Evolutionary conservation across 2,113 vertebrate species (phyloP), one percentile per base, ranked within the genome.

Genomic region (Neolamprologus modestus): DNA sequence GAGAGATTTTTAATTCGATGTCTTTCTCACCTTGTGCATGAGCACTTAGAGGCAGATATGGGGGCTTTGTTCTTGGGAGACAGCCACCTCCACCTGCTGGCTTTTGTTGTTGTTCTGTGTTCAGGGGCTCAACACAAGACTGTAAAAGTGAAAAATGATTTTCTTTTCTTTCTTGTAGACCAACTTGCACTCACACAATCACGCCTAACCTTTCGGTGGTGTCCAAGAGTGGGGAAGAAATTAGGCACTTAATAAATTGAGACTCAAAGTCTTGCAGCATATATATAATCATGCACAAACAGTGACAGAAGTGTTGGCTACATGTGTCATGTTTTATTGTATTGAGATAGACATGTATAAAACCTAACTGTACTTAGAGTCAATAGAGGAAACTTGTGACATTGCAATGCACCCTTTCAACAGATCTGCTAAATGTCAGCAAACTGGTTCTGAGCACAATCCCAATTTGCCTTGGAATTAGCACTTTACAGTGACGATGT

Each of bases 381-480:
- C 95, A 96, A 96, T 89, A 96, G 85, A 91, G 88, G 86, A 93
- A 93, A 94, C 94, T 95, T 94, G 91, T 95, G 94, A 95, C 94
- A 95, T 90, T 89, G 94, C 89, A 92, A 91, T 88, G 92, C 92
- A 93, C 88, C 94, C 88, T 93, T 95, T 93, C 91, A 94, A 84
- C 95, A 94, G 94, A 96, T 96, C 96, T 96, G 94, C 94, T 97
- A 97, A 97, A 97, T 96, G 96, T 96, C 96, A 97, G 95, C 96
- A 96, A 97, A 96, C 95, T 95, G 94, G 88, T 96, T 97, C 94
- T 95, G 96, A 96, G 90, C 88, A 86, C 94, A 95, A 96, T 96
- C 95, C 93, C 92, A 96, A 96, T 96, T 96, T 96, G 95, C 95
- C 95, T 96, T 95, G 94, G 96, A 96, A 97, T 96, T 96, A 96